Evolutionary conservation across 2,797 vertebrate genomes (phyloP), one percentile per base, ranked within the genome.

Genomic region (Acanthurus lineatus): DNA sequence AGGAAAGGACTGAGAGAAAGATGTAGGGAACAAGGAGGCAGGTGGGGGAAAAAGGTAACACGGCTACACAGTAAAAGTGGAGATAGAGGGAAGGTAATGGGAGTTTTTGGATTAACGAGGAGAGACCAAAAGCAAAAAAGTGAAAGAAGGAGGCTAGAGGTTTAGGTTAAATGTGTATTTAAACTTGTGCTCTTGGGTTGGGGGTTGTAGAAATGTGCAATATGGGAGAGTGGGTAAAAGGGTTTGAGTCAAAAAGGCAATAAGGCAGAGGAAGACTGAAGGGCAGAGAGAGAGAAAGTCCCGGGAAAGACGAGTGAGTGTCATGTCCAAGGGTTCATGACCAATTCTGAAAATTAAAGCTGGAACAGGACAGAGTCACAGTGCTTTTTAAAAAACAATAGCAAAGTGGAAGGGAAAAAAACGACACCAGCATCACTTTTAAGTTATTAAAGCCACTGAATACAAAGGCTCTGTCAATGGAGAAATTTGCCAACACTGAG

Each of bases 311-410:
- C 57, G 38, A 73, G 25, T 14, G 48, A 60, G 57, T 48, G 20
- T 1, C 11, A 69, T 69, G 64, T 81, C 82, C 85, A 86, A 64
- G 69, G 84, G 69, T 87, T 84, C 73, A 86, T 74, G 73, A 81
- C 74, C 86, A 92, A 87, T 91, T 90, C 73, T 78, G 89, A 86
- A 91, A 91, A 92, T 92, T 44, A 85, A 92, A 85, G 17, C 64
- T 79, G 77, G 79, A 89, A 71, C 69, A 40, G 73, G 65, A 84
- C 45, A 0, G 67, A 78, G 70, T 61, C 78, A 60, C 76, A 73
- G 72, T 16, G 40, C 69, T 84, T 68, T 83, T 77, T 73, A 35
- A 80, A 74, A 92, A 89, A 93, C 89, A 92, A 92, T 86, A 91
- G 90, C 80, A 80, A 79, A 82, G 69, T 82, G 85, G 75, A 77